Base-by-base conservation (phyloP, 2,888 invertebrate species). In the Mystacides longicornis region DNA sequence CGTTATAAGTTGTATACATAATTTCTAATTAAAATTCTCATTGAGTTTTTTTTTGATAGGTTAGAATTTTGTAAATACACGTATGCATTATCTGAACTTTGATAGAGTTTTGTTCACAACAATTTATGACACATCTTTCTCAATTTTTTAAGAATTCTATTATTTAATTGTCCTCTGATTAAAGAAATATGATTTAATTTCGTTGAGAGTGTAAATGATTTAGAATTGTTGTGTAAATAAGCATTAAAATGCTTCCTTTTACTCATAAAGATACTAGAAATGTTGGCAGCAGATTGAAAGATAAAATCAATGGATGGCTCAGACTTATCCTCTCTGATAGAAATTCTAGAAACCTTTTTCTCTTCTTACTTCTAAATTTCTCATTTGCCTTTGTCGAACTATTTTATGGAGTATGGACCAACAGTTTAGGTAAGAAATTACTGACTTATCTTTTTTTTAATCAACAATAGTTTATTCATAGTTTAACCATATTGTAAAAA, bases 301-400 rank as follows among this genome's bases (percentile, higher is more conserved):
- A 91, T 67, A 87, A 86, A 69, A 66, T 90, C 14, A 77, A 82
- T 66, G 85, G 85, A 65, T 89, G 87, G 87, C 80, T 86, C 63
- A 80, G 95, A 65, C 75, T 95, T 58, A 93, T 96, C 66, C 91
- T 94, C 72, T 85, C 95, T 0, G 97, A 98, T 73, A 82, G 86
- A 68, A 93, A 91, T 72, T 95, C 95, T 1, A 83, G 95, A 67
- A 96, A 96, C 75, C 77, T 98, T 63, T 94, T 97, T 68, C 76
- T 95, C 27, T 98, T 98, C 69, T 80, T 98, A 14, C 64, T 95
- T 62, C 77, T 98, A 37, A 98, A 97, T 73, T 81, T 97, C 62
- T 93, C 93, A 31, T 97, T 98, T 76, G 97, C 97, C 21, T 96
- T 97, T 74, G 93, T 98, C 47, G 97, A 98, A 73, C 77, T 98